Conservation (phyloP, 1,140 invertebrate genomes). For the Halictus rubicundus region DNA sequence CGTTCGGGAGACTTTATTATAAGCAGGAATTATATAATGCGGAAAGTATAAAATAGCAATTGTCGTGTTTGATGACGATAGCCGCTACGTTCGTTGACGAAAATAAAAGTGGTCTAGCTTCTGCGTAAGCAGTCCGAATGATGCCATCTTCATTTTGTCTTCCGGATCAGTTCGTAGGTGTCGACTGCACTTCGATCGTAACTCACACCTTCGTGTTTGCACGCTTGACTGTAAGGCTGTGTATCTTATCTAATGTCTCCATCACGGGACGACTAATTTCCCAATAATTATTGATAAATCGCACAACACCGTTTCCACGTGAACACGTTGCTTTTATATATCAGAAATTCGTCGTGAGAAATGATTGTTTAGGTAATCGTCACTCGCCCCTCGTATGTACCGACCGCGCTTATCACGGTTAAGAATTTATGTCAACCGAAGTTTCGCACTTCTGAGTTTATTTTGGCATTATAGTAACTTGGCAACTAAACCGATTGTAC, state of each 20-base stretch:
- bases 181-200: not conserved
- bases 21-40: not conserved
- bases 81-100: not conserved
- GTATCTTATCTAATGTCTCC: not conserved
- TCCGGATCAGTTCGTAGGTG: conserved; percentile 4
- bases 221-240: not conserved
- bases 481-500: conserved; percentile 40
- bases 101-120: conserved; percentile 19
- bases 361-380: not conserved
- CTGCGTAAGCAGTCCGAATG: not conserved
- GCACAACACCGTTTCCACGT: not conserved
- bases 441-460: conserved; percentile 50
- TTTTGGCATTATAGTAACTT: conserved; percentile 52
- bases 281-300: conserved; percentile 1
- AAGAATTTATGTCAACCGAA: conserved; percentile 48
- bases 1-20: not conserved
- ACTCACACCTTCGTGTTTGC: not conserved
- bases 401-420: conserved; percentile 13
- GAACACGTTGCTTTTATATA: conserved; percentile 19
- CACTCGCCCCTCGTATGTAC: not conserved
- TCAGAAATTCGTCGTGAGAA: not conserved
- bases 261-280: not conserved
- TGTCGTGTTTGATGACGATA: not conserved
- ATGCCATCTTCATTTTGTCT: conserved; percentile 11
- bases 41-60: not conserved